A percentile compares a stretch with the other conserved stretches of the same genome.
These are phyloP conservation scores for Caranx melampygus DNA, from an alignment of 2,113 vertebrate genomes.

Conservation along the genomic window DNA sequence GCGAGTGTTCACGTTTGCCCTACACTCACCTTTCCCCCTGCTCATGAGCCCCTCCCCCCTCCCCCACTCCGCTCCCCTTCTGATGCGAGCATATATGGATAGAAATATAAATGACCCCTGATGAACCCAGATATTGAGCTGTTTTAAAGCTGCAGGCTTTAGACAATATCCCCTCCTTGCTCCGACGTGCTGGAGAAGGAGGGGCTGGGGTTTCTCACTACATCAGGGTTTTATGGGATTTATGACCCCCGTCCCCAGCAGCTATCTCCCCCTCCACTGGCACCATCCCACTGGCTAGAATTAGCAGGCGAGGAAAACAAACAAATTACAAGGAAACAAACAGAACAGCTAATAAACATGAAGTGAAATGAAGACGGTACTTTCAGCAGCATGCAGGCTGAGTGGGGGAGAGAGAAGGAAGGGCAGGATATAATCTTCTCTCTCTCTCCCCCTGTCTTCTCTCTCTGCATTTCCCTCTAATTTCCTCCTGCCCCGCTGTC, in stretches of 20 bases:
- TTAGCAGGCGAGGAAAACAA: constrained; percentile 80
- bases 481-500: constrained; percentile 55
- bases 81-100: constrained; percentile 82
- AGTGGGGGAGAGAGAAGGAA: constrained; percentile 39
- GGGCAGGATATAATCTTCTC: constrained; percentile 63
- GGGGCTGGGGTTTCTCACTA: constrained; percentile 62
- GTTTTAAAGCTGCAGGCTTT: constrained; percentile 80
- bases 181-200: constrained; percentile 44
- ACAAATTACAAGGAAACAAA: constrained; percentile 82
- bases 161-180: constrained; percentile 74
- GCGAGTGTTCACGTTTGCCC: constrained; percentile 63
- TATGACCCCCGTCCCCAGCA: constrained; percentile 70
- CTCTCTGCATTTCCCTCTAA: constrained; percentile 62
- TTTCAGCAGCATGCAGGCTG: constrained; percentile 55
- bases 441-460: constrained; percentile 34
- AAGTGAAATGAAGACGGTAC: constrained; percentile 67
- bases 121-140: constrained; percentile 80
- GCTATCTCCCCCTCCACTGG: constrained; percentile 63
- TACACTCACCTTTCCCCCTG: constrained; percentile 64
- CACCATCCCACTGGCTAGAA: constrained; percentile 77
- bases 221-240: constrained; percentile 78
- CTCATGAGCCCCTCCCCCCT: constrained; percentile 45
- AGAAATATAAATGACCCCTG: constrained; percentile 80
- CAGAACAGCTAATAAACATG: constrained; percentile 79
- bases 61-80: constrained; percentile 48